Conservation (phyloP, 2,113 vertebrate species). For the Gadus chalcogrammus region DNA sequence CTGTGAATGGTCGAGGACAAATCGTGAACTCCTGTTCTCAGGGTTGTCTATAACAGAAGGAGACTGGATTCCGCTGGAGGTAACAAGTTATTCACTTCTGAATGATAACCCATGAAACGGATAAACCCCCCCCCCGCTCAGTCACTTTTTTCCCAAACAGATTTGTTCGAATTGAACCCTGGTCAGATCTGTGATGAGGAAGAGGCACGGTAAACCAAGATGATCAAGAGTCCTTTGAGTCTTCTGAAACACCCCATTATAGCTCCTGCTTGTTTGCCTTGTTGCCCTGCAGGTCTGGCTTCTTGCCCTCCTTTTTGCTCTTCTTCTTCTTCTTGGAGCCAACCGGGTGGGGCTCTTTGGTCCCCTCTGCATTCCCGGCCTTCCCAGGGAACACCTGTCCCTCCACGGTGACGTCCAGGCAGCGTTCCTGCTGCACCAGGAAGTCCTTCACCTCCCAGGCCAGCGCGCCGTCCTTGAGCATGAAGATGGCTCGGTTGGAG, state of each 20-base stretch:
- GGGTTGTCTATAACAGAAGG: too few relatives aligned
- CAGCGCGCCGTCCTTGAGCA: conserved; percentile 89
- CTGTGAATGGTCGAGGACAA: neutral
- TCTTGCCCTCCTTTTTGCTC: conserved; percentile 57
- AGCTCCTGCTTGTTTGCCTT: conserved; percentile 80
- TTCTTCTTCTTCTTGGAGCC: conserved; percentile 77
- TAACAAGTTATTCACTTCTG: too few relatives aligned
- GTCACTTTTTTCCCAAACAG: too few relatives aligned
- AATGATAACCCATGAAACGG: too few relatives aligned
- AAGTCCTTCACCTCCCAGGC: conserved; percentile 99
- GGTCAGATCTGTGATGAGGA: neutral
- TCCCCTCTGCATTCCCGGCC: conserved; percentile 61
- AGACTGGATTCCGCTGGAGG: too few relatives aligned
- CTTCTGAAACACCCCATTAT: conserved; percentile 50
- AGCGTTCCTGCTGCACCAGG: conserved; percentile 85
- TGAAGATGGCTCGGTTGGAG: conserved; percentile 93
- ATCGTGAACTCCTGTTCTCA: neutral
- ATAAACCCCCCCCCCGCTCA: too few relatives aligned
- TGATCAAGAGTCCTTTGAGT: neutral
- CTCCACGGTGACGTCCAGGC: conserved; percentile 90
- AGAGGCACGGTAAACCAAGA: neutral
- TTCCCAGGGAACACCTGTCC: conserved; percentile 94
- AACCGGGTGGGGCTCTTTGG: conserved; percentile 71
- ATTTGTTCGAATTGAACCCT: too few relatives aligned
- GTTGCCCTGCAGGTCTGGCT: conserved; percentile 67